Evolutionary conservation across 2,888 invertebrate species (phyloP).

Genomic region (Ptilodon capucinus): DNA sequence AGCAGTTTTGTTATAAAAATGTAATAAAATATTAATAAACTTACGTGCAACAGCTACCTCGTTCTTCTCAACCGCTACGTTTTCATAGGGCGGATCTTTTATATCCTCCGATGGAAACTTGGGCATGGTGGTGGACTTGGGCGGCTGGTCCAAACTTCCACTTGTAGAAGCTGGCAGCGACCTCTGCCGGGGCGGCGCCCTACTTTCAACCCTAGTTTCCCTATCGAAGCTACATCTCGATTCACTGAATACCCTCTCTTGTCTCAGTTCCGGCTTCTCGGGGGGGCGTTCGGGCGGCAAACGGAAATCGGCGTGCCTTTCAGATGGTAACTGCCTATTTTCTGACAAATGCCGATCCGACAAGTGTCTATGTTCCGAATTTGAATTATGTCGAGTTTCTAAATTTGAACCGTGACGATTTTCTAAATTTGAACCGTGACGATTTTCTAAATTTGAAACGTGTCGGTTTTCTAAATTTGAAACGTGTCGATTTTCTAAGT

Average conservation of each 20-base stretch:
- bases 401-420: slow-evolving; percentile 17
- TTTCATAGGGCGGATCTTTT: slow-evolving; percentile 73
- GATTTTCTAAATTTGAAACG: slow-evolving; percentile 7
- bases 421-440: slow-evolving; percentile 5
- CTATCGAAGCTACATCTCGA: slow-evolving; percentile 38
- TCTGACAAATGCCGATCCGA: slow-evolving; percentile 12
- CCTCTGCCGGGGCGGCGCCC: slow-evolving; percentile 70
- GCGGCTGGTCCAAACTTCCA: slow-evolving; percentile 65
- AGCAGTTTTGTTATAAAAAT: no score
- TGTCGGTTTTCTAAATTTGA: slow-evolving; percentile 19
- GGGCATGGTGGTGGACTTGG: slow-evolving; percentile 83
- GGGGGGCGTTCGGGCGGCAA: slow-evolving; percentile 55
- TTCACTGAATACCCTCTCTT: slow-evolving; percentile 22
- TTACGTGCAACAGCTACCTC: slow-evolving; percentile 67
- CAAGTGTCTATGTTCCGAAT: slow-evolving; percentile 19
- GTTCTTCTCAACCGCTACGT: slow-evolving; percentile 65
- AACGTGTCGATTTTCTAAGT: slow-evolving; percentile 14
- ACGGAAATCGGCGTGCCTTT: slow-evolving; percentile 43
- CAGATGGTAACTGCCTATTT: slow-evolving; percentile 24
- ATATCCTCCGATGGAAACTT: slow-evolving; percentile 77
- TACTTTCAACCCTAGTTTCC: slow-evolving; percentile 48
- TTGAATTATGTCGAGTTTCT: slow-evolving; percentile 17
- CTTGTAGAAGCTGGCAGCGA: slow-evolving; percentile 67
- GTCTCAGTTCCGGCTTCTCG: slow-evolving; percentile 43
- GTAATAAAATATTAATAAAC: slow-evolving; percentile 37